phyloP scores from a whole-genome alignment of 2,113 vertebrate genomes.

The Zingel zingel region DNA sequence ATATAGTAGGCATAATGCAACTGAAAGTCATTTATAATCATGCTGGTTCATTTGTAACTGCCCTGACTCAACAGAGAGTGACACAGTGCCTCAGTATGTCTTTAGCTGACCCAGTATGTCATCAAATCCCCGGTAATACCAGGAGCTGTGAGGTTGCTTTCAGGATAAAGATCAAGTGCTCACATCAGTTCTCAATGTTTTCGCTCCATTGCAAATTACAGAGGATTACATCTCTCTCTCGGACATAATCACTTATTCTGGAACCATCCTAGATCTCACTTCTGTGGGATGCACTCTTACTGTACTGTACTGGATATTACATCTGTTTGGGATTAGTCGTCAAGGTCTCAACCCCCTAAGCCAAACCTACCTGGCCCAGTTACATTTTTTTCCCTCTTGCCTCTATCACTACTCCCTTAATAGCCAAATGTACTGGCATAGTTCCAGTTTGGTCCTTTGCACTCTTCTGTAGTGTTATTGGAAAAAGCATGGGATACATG shows the following conservation, averaged over 20 bases:
- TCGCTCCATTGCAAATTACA: constrained; percentile 50
- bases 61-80: constrained; percentile 19
- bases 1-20: background rate
- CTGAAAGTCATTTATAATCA: background rate
- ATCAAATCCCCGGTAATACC: constrained; percentile 64
- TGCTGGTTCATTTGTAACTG: background rate
- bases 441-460: constrained; percentile 18
- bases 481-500: background rate
- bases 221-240: constrained; percentile 67
- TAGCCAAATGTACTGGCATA: constrained; percentile 26
- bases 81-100: constrained; percentile 11
- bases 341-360: constrained; percentile 51
- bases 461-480: background rate
- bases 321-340: constrained; percentile 74
- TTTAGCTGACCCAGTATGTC: constrained; percentile 40
- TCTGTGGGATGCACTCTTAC: constrained; percentile 44
- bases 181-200: constrained; percentile 55
- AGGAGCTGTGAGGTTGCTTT: constrained; percentile 42
- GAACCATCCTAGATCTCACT: constrained; percentile 58
- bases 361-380: constrained; percentile 42
- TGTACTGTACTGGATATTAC: constrained; percentile 50
- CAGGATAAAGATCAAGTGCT: constrained; percentile 64
- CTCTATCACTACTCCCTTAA: constrained; percentile 13
- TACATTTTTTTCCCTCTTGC: constrained; percentile 44
- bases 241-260: constrained; percentile 66